Conservation (phyloP, 2,113 vertebrate species). For the Nannospalax galili region DNA sequence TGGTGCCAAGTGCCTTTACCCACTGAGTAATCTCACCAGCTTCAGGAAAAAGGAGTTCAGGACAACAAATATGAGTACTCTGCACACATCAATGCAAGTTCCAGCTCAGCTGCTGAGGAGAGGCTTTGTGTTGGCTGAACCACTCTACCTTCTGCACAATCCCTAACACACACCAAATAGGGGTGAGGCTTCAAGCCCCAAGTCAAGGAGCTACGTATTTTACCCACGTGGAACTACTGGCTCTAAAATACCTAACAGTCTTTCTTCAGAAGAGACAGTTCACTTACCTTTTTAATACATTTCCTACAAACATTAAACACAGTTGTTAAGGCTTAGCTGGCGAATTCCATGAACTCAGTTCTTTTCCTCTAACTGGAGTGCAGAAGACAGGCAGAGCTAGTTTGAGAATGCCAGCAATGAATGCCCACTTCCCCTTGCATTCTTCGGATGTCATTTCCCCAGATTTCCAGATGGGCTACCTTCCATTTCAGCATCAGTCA, state of each 20-base stretch:
- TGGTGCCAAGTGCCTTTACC: no score
- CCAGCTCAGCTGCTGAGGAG: not conserved
- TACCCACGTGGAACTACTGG: not conserved
- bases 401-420: slow-evolving; percentile 63
- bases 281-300: slow-evolving; percentile 77
- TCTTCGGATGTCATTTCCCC: slow-evolving; percentile 67
- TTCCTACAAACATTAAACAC: slow-evolving; percentile 69
- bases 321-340: slow-evolving; percentile 60
- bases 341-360: slow-evolving; percentile 66
- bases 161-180: not conserved
- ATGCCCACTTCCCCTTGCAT: slow-evolving; percentile 67
- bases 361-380: slow-evolving; percentile 69
- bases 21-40: no score
- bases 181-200: not conserved
- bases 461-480: slow-evolving; percentile 55
- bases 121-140: not conserved
- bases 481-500: slow-evolving; percentile 63
- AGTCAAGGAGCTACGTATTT: slow-evolving; percentile 17
- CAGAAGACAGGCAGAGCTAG: slow-evolving; percentile 50
- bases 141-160: not conserved
- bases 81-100: not conserved
- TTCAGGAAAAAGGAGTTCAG: not conserved
- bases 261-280: slow-evolving; percentile 58
- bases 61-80: not conserved
- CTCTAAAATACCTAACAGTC: not conserved